A percentile compares a stretch with the other conserved stretches of the same genome.
Conservation (phyloP, 1,140 invertebrate genomes). For the Lysiphlebus fabarum region DNA sequence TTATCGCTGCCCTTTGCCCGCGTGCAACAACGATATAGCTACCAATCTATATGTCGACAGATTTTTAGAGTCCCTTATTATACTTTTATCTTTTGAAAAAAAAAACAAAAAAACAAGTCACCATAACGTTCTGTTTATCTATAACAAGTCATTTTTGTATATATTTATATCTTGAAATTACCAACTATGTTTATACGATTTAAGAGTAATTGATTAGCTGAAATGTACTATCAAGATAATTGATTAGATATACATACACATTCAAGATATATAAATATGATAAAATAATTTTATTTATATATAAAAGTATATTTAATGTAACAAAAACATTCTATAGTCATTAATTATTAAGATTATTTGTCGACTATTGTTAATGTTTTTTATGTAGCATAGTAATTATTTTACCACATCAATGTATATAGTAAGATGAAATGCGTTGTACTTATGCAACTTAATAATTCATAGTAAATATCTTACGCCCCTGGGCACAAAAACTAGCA, state of each 20-base stretch:
- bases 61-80: slow-evolving; percentile 34
- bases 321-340: neutral
- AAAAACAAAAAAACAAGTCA: no score
- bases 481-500: neutral
- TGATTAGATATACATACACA: no score
- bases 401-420: neutral
- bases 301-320: neutral
- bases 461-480: slow-evolving; percentile 43
- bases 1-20: slow-evolving; percentile 20
- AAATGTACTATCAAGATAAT: no score
- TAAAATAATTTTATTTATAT: neutral
- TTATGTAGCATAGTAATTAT: neutral
- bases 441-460: slow-evolving; percentile 37
- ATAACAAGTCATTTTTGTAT: neutral
- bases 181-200: neutral
- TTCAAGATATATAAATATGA: no score
- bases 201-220: neutral
- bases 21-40: slow-evolving; percentile 17
- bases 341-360: neutral
- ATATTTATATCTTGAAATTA: neutral
- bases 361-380: neutral
- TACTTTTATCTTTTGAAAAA: slow-evolving; percentile 11
- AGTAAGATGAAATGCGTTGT: neutral
- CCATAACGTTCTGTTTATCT: no score
- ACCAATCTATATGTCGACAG: slow-evolving; percentile 32